phyloP scores from a whole-genome alignment of 2,888 invertebrate genomes.

The Syrista parreyssii region DNA sequence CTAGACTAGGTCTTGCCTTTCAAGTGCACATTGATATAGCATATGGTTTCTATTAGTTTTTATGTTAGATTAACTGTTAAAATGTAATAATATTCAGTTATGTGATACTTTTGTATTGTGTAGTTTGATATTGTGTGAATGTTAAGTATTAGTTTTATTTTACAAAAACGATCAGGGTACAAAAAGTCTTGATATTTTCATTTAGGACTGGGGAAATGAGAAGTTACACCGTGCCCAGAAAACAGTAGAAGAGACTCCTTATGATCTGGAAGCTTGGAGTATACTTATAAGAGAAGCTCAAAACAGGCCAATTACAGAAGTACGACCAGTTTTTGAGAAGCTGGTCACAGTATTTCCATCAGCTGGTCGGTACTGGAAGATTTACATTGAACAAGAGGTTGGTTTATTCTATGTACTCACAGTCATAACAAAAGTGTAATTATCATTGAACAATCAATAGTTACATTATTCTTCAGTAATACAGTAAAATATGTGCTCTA shows the following conservation, averaged over 20 bases:
- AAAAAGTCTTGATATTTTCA: conserved; percentile 20
- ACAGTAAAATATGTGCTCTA: conserved; percentile 30
- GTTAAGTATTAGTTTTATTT: neutral
- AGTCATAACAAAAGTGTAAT: neutral
- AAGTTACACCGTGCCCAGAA: conserved; percentile 85
- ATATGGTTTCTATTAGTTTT: neutral
- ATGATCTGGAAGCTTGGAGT: conserved; percentile 98
- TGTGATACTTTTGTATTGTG: neutral
- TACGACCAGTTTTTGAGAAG: conserved; percentile 91
- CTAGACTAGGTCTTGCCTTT: neutral
- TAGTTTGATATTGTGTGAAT: neutral
- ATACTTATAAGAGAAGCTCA: conserved; percentile 94
- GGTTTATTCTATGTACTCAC: conserved; percentile 21
- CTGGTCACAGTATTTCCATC: conserved; percentile 95
- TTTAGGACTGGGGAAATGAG: conserved; percentile 90
- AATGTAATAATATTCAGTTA: neutral
- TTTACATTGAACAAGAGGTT: conserved; percentile 98
- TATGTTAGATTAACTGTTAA: neutral
- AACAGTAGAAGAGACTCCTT: conserved; percentile 87
- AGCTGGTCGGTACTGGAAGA: conserved; percentile 98
- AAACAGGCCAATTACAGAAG: conserved; percentile 86
- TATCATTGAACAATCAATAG: neutral
- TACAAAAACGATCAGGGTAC: neutral
- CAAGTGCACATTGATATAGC: neutral
- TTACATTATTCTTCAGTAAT: neutral